These are phyloP conservation scores for Drosophila picticornis DNA, from an alignment of 2,888 invertebrate species.

Conservation along the genomic window DNA sequence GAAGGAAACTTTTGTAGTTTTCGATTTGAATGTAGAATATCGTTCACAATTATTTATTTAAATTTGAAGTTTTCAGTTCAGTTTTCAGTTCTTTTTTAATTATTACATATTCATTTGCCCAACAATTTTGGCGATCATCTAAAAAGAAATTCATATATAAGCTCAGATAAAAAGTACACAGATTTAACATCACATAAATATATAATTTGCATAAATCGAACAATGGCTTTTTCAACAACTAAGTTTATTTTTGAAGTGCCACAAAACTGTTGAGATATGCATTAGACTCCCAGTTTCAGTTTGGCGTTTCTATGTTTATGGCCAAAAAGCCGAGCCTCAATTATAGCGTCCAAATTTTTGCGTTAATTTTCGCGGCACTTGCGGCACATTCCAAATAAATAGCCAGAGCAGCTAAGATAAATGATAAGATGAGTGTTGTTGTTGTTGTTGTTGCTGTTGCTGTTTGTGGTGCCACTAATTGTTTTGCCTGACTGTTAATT, in stretches of 20 bases:
- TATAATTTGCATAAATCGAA: neutral
- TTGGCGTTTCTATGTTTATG: constrained; percentile 19
- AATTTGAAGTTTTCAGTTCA: neutral
- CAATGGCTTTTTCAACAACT: neutral
- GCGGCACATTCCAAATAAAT: constrained; percentile 76
- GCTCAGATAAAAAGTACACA: neutral
- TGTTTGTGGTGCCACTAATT: constrained; percentile 62
- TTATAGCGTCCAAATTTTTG: constrained; percentile 67
- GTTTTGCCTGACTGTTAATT: constrained; percentile 77
- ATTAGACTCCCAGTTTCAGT: constrained; percentile 13
- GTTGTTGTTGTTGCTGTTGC: constrained; percentile 36
- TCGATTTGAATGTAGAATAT: neutral
- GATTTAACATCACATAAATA: neutral
- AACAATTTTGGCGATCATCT: neutral
- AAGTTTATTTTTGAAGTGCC: neutral
- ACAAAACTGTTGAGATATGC: constrained; percentile 9
- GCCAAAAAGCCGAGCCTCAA: constrained; percentile 57
- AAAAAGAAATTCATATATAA: neutral
- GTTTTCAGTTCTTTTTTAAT: neutral
- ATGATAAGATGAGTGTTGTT: constrained; percentile 65
- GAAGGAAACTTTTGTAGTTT: neutral
- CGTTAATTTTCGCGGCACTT: constrained; percentile 78
- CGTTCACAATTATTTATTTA: neutral
- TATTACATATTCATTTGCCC: neutral
- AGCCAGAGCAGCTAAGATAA: constrained; percentile 68